Evolutionary conservation across 1,140 invertebrate genomes (phyloP).

Genomic region (Drosophila sproati): DNA sequence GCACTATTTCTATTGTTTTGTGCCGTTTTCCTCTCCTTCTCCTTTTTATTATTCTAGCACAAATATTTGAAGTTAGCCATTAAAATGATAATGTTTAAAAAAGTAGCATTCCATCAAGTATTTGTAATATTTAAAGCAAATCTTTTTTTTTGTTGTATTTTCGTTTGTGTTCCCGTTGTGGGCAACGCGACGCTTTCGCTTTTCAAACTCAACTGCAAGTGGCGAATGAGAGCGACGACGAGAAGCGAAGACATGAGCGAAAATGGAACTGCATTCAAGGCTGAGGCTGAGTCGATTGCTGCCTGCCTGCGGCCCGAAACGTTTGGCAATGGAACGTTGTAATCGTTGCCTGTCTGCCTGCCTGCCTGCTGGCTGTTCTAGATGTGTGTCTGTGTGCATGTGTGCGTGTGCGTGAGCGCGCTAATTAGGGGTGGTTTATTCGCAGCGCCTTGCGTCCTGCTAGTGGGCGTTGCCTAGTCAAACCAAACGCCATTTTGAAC

Average conservation of each 20-base stretch:
- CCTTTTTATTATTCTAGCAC: neutral
- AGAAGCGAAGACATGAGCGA: constrained; percentile 27
- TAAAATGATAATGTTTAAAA: neutral
- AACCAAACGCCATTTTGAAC: constrained; percentile 42
- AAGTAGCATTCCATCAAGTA: too few relatives aligned
- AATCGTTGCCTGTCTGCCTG: neutral
- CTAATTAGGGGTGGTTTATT: constrained; percentile 45
- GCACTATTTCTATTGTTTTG: neutral
- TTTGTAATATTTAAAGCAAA: neutral
- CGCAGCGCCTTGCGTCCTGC: constrained; percentile 37
- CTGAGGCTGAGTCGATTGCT: constrained; percentile 21
- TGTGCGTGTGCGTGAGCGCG: constrained; percentile 21
- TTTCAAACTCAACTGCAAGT: constrained; percentile 76
- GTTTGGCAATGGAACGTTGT: constrained; percentile 32
- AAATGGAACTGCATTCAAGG: constrained; percentile 63
- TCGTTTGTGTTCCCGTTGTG: constrained; percentile 15
- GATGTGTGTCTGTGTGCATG: constrained; percentile 1
- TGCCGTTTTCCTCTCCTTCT: neutral
- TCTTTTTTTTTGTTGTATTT: neutral
- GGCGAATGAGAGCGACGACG: constrained; percentile 26
- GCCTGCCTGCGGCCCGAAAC: constrained; percentile 48
- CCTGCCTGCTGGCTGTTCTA: neutral
- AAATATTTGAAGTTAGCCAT: constrained; percentile 6
- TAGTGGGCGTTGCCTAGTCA: constrained; percentile 36
- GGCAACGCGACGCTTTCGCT: constrained; percentile 64